Evolutionary conservation across 92 coral and sea anemone species (phyloP).

Genomic region (Muricea muricata): DNA sequence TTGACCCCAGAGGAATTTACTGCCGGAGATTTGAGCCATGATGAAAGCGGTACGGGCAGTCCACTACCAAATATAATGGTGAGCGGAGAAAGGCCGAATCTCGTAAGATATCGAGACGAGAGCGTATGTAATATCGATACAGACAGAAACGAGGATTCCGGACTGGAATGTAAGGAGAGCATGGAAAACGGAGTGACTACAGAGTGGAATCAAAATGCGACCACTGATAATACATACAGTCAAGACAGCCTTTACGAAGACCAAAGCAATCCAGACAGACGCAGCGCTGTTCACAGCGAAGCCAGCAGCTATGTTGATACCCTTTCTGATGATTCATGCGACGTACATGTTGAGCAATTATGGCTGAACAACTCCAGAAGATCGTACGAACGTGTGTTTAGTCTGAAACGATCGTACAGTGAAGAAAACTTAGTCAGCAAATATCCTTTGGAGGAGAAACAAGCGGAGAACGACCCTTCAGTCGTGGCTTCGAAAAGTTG

Average conservation of each 20-base stretch:
- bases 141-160: background rate
- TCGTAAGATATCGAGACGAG: background rate
- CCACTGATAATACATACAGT: background rate
- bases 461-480: no score
- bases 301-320: slow-evolving; percentile 18
- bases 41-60: background rate
- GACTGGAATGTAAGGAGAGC: background rate
- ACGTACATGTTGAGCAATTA: slow-evolving; percentile 1
- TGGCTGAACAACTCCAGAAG: background rate
- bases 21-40: slow-evolving; percentile 15
- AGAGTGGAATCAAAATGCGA: slow-evolving; percentile 1
- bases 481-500: slow-evolving; percentile 1
- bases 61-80: background rate
- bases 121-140: background rate
- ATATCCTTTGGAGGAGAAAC: background rate
- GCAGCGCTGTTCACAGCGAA: slow-evolving; percentile 28
- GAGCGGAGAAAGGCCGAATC: background rate
- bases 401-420: slow-evolving; percentile 15
- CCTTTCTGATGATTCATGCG: background rate
- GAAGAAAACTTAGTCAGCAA: slow-evolving; percentile 36
- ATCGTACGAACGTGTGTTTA: slow-evolving; percentile 22
- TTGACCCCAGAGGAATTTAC: background rate
- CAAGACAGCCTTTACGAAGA: slow-evolving; percentile 9
- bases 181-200: background rate
- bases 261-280: slow-evolving; percentile 9